Evolutionary conservation across 2,113 vertebrate genomes (phyloP), one percentile per base, ranked within the genome.

Genomic region (Crotalus helleri): DNA sequence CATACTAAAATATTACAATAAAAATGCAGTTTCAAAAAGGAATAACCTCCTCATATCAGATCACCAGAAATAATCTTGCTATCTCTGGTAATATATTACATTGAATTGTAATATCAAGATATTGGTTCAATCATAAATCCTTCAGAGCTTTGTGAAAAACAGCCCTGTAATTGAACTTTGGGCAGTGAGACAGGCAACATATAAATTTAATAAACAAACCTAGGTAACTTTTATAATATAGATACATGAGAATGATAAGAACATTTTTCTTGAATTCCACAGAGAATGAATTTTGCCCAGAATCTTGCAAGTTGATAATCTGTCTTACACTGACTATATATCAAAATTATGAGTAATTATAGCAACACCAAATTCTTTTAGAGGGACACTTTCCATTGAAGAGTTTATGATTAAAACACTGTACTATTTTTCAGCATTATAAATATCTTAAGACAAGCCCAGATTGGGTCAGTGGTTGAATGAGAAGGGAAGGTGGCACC

Each of bases 131-230:
- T 46, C 90, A 59, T 58, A 88, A 61, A 91, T 61, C 81, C 91
- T 92, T 39, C 44, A 95, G 39, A 92, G 33, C 19, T 87, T 93
- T 94, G 89, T 92, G 64, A 95, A 95, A 81, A 44, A 96, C 92
- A 92, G 44, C 69, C 87, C 57, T 94, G 8, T 54, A 29, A 94
- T 26, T 69, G 4, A 69, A 64, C 61, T 64, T 64, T 64, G 61
- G 5, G 15, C 64, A 69, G 64, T 69, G 64, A 69, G 29, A 69
- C 0, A 0, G 12, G 29, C 64, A 69, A 33, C 12, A 6, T 69
- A 69, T 15, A 69, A n/a, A 69, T n/a, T 69, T 69, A 69, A n/a
- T 69, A 69, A 69, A n/a, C 12, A 85, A 96, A 95, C 12, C 19
- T 81, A 95, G 91, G 59, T 57, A 95, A 93, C 88, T 94, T 53